phyloP scores from a whole-genome alignment of 2,113 vertebrate genomes.

The Grus americana region DNA sequence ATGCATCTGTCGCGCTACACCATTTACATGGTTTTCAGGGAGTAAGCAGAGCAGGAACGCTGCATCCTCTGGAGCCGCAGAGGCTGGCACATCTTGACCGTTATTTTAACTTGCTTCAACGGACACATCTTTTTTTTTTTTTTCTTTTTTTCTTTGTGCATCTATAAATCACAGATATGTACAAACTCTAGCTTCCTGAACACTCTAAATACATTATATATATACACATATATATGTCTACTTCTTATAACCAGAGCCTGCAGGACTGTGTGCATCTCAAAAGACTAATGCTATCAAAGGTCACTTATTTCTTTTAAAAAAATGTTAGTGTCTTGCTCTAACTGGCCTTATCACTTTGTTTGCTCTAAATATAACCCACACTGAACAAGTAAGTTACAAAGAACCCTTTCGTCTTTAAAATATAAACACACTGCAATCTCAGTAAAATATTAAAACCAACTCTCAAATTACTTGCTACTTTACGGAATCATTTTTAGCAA shows the following conservation, averaged over 20 bases:
- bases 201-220: not conserved
- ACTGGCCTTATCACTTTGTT: not conserved
- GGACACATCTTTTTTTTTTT: too few relatives aligned
- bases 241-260: not conserved
- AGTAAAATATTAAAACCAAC: not conserved
- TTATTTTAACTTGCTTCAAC: not conserved
- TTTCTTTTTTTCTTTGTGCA: not conserved
- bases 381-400: not conserved
- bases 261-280: not conserved
- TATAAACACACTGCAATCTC: not conserved
- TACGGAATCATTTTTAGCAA: not conserved
- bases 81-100: not conserved
- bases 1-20: not conserved
- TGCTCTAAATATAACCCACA: not conserved
- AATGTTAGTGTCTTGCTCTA: not conserved
- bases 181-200: not conserved
- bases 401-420: not conserved
- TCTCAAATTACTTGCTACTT: not conserved
- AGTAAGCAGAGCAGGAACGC: fast-evolving
- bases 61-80: not conserved
- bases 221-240: not conserved
- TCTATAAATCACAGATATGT: not conserved
- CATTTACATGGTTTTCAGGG: not conserved
- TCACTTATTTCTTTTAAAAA: not conserved
- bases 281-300: not conserved